Evolutionary conservation across 2,113 vertebrate species (phyloP).

Genomic region (Burhinus bistriatus): DNA sequence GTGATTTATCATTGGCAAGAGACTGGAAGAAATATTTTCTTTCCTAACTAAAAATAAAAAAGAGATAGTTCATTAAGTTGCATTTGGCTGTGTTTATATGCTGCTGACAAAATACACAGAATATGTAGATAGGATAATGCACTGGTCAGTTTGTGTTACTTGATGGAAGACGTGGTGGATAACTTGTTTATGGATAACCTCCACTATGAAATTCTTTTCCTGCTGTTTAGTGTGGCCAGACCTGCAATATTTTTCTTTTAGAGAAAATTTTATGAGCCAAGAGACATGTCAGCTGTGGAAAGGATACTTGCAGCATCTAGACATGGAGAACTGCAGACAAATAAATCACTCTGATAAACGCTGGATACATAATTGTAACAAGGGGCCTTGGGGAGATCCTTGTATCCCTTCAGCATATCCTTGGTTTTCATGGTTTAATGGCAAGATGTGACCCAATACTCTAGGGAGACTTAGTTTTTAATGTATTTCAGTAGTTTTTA

Average conservation of each 20-base stretch:
- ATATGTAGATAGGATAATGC: not conserved
- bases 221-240: not conserved
- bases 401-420: not conserved
- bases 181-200: conserved; percentile 14
- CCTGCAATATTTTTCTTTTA: conserved; percentile 9
- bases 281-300: not conserved
- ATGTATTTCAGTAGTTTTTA: not conserved
- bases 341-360: conserved; percentile 35
- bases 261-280: conserved; percentile 23
- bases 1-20: not conserved
- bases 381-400: not conserved
- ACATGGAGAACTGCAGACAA: not conserved
- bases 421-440: not conserved
- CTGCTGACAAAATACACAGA: not conserved
- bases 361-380: not conserved
- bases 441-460: not conserved
- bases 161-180: conserved; percentile 1
- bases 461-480: not conserved
- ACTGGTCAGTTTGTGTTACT: not conserved
- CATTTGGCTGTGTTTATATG: not conserved
- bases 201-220: not conserved
- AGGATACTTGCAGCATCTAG: not conserved
- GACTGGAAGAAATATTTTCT: not conserved
- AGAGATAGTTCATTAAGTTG: not conserved
- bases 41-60: not conserved